Conservation (phyloP, 2,113 vertebrate species). For the Onychostoma macrolepis region DNA sequence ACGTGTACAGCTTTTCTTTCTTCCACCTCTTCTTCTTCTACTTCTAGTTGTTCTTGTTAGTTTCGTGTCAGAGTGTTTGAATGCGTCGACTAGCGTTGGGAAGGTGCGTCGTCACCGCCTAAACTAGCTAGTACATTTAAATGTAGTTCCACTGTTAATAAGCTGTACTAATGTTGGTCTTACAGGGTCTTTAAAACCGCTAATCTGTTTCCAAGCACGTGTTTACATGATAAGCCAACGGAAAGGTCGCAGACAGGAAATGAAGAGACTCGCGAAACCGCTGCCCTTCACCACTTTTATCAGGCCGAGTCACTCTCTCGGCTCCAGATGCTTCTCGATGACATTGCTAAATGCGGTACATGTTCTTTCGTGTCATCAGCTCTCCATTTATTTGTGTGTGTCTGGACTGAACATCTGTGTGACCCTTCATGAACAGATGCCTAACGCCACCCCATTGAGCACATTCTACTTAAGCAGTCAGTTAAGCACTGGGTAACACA, state of each 20-base stretch:
- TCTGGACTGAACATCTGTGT: constrained; percentile 68
- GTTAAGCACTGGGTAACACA: constrained; percentile 5
- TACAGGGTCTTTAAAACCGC: constrained; percentile 59
- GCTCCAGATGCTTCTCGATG: constrained; percentile 33
- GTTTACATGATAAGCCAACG: constrained; percentile 51
- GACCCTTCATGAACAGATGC: constrained; percentile 65
- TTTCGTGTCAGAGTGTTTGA: constrained; percentile 65
- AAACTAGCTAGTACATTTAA: constrained; percentile 52
- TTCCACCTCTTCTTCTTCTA: constrained; percentile 62
- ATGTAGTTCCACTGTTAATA: constrained; percentile 61
- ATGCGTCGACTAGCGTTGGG: constrained; percentile 30
- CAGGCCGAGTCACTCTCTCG: not conserved
- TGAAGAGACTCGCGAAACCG: not conserved
- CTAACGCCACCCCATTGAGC: constrained; percentile 62
- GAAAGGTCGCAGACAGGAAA: constrained; percentile 20
- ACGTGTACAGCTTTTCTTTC: constrained; percentile 75
- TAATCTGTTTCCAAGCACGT: constrained; percentile 48
- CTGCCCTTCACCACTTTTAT: constrained; percentile 8
- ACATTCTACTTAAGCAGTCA: constrained; percentile 63
- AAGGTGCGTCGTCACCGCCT: constrained; percentile 45
- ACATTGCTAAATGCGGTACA: constrained; percentile 32
- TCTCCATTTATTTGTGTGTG: constrained; percentile 37
- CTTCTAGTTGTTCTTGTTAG: constrained; percentile 46
- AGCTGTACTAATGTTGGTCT: constrained; percentile 60
- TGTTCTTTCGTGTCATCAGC: constrained; percentile 28